Evolutionary conservation across 1,140 invertebrate species (phyloP).

Genomic region (Episyrphus balteatus): DNA sequence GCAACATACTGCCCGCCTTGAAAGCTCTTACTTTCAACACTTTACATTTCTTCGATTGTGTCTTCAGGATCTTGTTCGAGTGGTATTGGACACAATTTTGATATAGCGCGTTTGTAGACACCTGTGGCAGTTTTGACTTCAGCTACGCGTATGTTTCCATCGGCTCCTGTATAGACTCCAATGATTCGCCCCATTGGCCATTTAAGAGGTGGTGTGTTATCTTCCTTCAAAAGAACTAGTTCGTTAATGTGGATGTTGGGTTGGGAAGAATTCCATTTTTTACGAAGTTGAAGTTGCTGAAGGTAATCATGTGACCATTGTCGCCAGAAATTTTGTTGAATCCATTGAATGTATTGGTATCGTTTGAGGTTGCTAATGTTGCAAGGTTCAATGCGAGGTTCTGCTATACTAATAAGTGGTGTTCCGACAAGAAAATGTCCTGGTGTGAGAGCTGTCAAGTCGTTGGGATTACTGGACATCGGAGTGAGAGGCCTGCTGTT

Average conservation of each 20-base stretch:
- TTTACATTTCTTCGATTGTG: no score
- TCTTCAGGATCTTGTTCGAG: background rate
- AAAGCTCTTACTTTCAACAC: no score
- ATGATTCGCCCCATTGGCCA: slow-evolving; percentile 26
- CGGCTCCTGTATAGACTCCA: slow-evolving; percentile 14
- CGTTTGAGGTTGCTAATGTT: no score
- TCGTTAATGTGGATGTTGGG: slow-evolving; percentile 13
- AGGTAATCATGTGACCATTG: slow-evolving; percentile 22
- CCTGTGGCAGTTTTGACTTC: slow-evolving; percentile 16
- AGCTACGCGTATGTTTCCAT: slow-evolving; percentile 20
- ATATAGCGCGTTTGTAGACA: slow-evolving; percentile 13
- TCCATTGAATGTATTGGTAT: no score
- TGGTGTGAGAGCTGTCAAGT: no score
- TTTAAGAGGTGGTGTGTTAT: slow-evolving; percentile 21
- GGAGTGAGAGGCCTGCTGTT: no score
- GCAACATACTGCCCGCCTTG: no score
- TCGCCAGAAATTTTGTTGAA: slow-evolving; percentile 20
- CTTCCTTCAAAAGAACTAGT: slow-evolving; percentile 30
- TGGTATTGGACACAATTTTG: slow-evolving; percentile 11
- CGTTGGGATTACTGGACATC: no score
- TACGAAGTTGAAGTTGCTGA: slow-evolving; percentile 15
- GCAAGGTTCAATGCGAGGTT: no score
- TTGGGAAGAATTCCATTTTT: slow-evolving; percentile 21
- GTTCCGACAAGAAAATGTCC: no score
- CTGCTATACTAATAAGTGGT: no score